Evolutionary conservation across 2,113 vertebrate genomes (phyloP), one percentile per base, ranked within the genome.

Genomic region (Mola mola): DNA sequence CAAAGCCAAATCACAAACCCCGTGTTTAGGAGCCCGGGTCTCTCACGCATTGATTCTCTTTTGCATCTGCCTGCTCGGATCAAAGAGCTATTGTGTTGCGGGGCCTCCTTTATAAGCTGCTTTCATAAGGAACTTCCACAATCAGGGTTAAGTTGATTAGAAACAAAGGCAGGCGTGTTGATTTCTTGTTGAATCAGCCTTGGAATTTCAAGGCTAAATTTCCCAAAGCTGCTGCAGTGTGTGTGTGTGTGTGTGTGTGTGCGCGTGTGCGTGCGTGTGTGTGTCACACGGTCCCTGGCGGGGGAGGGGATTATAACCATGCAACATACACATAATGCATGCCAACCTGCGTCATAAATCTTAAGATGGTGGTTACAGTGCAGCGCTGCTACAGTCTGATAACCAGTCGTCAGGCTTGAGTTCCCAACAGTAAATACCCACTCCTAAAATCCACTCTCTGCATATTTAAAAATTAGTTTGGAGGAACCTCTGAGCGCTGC

Each of bases 131-230:
- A 57, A 69, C 78, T 57, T 77, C 62, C 59, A 62, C 74, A 70
- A 59, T 66, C 64, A 50, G 49, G 60, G 13, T 3, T 79, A 66
- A 83, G 76, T 78, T 83, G 84, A 87, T 84, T 80, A 82, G 69
- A 80, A 84, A 84, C 81, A 81, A 77, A 63, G 62, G 71, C 16
- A 47, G 76, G 50, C 75, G 50, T 79, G 72, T 70, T 71, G 60
- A 83, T 78, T 17, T 47, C 72, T 9, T 52, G 53, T 75, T 57
- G 44, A 63, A 78, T 73, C 69, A 55, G 53, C 55, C 57, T 51
- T 70, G 77, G 72, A 82, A 87, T 89, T 65, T 36, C 3, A 0
- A 11, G 71, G 66, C 46, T 64, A 41, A 68, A 81, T 44, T 72
- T 66, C n/a, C 44, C 21, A 75, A 86, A 87, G 81, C 85, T 49